Percentiles rank a stretch among this genome's conserved stretches.
Conservation (phyloP, 2,797 vertebrate genomes). For the Arremon aurantiirostris region DNA sequence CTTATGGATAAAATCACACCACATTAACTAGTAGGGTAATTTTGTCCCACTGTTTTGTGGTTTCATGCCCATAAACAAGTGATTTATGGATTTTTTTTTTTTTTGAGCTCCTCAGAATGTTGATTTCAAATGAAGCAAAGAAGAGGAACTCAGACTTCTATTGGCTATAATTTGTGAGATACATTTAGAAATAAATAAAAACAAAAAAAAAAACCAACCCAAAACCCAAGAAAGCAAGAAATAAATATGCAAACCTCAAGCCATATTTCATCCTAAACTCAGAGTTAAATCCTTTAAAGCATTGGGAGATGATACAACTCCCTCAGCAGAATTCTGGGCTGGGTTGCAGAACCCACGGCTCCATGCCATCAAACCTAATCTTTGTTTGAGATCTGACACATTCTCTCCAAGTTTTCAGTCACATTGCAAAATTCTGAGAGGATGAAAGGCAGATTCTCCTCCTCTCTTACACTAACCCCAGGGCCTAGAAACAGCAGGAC, state of each 20-base stretch:
- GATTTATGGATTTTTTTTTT: not conserved
- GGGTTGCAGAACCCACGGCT: constrained; percentile 22
- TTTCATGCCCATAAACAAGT: not conserved
- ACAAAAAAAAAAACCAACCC: not conserved
- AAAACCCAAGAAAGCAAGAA: not conserved
- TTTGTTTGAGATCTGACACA: constrained; percentile 33
- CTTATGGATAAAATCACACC: not conserved
- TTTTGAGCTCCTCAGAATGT: not conserved
- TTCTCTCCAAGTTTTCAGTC: constrained; percentile 44
- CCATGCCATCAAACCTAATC: constrained; percentile 25
- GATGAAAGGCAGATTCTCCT: constrained; percentile 43
- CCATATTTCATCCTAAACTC: not conserved
- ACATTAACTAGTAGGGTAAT: not conserved
- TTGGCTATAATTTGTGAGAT: not conserved
- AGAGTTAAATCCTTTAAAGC: constrained; percentile 5
- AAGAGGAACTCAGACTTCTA: not conserved
- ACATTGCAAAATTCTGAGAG: constrained; percentile 31
- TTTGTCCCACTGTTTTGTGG: not conserved
- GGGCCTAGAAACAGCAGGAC: constrained; percentile 50
- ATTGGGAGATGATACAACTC: not conserved
- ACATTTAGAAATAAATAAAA: not conserved
- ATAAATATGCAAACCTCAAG: not conserved
- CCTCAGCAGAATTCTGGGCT: constrained; percentile 20
- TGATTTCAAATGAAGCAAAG: not conserved
- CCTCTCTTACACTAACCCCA: constrained; percentile 5